These are phyloP conservation scores for Mesoligia furuncula DNA, from an alignment of 2,888 invertebrate genomes.

Conservation along the genomic window DNA sequence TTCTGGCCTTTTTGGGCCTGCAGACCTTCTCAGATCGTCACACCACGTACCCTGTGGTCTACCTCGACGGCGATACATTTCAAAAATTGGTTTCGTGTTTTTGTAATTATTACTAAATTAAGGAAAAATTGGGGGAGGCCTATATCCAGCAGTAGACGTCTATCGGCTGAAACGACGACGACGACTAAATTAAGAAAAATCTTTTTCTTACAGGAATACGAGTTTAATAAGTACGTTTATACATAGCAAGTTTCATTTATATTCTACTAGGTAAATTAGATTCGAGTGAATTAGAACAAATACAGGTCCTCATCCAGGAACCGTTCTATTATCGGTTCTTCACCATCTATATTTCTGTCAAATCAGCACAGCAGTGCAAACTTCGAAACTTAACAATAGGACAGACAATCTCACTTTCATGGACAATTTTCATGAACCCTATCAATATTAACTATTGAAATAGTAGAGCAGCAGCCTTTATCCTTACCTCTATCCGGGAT, in stretches of 20 bases:
- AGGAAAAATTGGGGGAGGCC: too few relatives aligned
- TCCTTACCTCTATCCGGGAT: neutral
- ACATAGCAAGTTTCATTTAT: neutral
- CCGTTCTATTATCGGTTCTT: neutral
- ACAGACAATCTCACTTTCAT: neutral
- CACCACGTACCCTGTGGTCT: too few relatives aligned
- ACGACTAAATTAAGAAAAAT: too few relatives aligned
- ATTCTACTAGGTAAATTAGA: neutral
- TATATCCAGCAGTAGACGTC: too few relatives aligned
- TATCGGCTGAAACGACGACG: too few relatives aligned
- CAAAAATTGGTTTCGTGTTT: neutral
- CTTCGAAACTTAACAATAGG: neutral
- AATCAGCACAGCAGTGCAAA: neutral
- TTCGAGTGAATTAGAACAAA: neutral
- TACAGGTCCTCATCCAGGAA: neutral
- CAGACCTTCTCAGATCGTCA: too few relatives aligned
- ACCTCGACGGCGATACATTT: neutral
- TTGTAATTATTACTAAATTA: neutral
- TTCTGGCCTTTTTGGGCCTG: too few relatives aligned
- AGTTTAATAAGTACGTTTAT: neutral
- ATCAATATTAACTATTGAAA: neutral
- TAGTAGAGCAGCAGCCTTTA: neutral
- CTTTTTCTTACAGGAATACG: too few relatives aligned
- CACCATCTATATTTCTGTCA: neutral
- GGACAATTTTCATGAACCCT: neutral